phyloP scores from a whole-genome alignment of 2,113 vertebrate genomes.

The Onychostruthus taczanowskii region DNA sequence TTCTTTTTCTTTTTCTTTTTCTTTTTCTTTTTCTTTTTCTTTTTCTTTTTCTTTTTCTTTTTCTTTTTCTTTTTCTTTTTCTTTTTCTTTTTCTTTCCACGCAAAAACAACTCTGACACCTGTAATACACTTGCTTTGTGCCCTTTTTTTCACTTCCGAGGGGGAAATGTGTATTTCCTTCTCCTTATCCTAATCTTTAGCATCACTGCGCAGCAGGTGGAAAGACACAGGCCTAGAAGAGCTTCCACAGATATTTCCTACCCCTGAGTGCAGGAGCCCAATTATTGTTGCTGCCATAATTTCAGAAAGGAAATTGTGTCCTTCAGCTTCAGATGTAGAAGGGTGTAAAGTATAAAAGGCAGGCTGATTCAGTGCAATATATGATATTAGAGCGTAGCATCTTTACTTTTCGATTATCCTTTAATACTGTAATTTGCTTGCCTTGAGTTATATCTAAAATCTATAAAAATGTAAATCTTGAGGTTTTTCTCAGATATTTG shows the following conservation, averaged over 20 bases:
- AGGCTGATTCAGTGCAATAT: neutral
- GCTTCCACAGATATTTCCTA: constrained; percentile 48
- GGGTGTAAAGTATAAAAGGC: neutral
- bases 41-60: neutral
- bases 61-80: neutral
- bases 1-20: too few species aligned
- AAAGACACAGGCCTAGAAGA: constrained; percentile 37
- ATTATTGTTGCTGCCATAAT: constrained; percentile 12
- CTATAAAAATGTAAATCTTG: neutral
- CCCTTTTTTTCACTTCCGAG: neutral
- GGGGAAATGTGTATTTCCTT: constrained; percentile 29
- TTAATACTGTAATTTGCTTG: neutral
- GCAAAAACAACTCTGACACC: neutral
- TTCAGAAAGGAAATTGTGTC: constrained; percentile 35
- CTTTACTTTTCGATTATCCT: neutral
- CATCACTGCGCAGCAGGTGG: constrained; percentile 12
- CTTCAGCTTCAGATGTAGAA: constrained; percentile 55
- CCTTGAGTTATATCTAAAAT: neutral
- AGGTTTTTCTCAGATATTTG: neutral
- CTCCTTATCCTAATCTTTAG: neutral
- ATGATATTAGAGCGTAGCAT: neutral
- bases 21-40: too few species aligned
- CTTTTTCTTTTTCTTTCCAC: neutral
- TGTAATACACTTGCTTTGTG: neutral
- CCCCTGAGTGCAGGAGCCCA: neutral